Evolutionary conservation across 1,140 invertebrate genomes (phyloP).

Genomic region (Drosophila ananassae): DNA sequence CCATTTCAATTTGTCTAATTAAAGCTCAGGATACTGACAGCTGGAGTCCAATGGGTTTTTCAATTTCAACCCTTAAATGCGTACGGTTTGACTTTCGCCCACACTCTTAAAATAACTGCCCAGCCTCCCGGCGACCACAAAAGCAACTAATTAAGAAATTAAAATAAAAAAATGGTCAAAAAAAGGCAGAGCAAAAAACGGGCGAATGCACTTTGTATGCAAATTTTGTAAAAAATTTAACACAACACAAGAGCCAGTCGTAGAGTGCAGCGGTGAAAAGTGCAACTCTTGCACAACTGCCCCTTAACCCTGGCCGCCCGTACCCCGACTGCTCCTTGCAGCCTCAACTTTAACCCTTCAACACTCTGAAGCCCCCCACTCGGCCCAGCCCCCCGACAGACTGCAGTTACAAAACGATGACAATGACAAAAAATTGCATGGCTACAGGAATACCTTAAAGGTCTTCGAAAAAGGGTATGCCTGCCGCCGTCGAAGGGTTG

Average conservation of each 20-base stretch:
- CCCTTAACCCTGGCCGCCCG: neutral
- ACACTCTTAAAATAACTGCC: neutral
- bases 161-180: slow-evolving; percentile 69
- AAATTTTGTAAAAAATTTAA: slow-evolving; percentile 78
- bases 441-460: slow-evolving; percentile 69
- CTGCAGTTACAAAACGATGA: slow-evolving; percentile 56
- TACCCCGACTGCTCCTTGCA: neutral
- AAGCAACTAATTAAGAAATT: slow-evolving; percentile 80
- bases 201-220: slow-evolving; percentile 74
- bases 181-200: slow-evolving; percentile 34
- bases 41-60: slow-evolving; percentile 11
- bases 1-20: slow-evolving; percentile 73
- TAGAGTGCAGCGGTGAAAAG: slow-evolving; percentile 61
- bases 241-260: slow-evolving; percentile 56
- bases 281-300: slow-evolving; percentile 75
- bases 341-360: neutral
- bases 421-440: slow-evolving; percentile 73
- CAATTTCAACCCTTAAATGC: slow-evolving; percentile 56
- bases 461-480: slow-evolving; percentile 25
- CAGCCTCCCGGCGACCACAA: slow-evolving; percentile 47
- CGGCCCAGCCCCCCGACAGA: slow-evolving; percentile 1
- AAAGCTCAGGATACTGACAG: slow-evolving; percentile 46
- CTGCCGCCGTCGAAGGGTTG: slow-evolving; percentile 8
- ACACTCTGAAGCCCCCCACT: neutral
- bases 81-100: slow-evolving; percentile 48